Evolutionary conservation across 2,888 invertebrate species (phyloP), one percentile per base, ranked within the genome.

Genomic region (Tetragonisca angustula): DNA sequence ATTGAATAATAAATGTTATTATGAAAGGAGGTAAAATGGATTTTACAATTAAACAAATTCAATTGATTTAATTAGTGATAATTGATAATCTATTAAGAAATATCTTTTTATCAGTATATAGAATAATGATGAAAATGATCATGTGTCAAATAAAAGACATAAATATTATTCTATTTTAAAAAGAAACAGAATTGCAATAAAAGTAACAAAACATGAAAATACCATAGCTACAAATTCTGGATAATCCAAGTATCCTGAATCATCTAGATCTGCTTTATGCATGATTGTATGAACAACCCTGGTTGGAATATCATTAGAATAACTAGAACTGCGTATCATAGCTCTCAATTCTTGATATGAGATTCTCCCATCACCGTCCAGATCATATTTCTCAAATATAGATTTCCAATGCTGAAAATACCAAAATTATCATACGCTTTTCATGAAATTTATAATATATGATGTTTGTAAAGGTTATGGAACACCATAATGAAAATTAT

Each of bases 141-240:
- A 4, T 62, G 32, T 62, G 17, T 27, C 24, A 15, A 61, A 17
- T 27, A 24, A 49, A 67, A 13, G 15, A 6, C 4, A 32, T 52
- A 59, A 71, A 4, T 9, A 11, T 21, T 69, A 6, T 27, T 52
- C 2, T 27, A 54, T 69, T 4, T 21, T 50, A 61, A 27, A 27
- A 50, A 24, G 2, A 27, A 72, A 65, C 1, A 61, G 27, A 4
- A 52, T 70, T 69, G 15, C 4, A 19, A 52, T 15, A 27, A 95
- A 93, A 87, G 19, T 21, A 52, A 71, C 32, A 59, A 43, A 13
- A 62, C 62, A 72, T 24, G 0, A 24, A 62, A 95, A 95, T 94
- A 96, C 96, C 97, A 97, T 97, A 61, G 96, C 96, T 50, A 97
- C 96, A 89, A 97, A 97, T 95, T 97, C 97, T 32, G 96, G 95